Evolutionary conservation across 53 echinoderm and acorn worm species (phyloP).

Genomic region (Temnopleurus reevesii): DNA sequence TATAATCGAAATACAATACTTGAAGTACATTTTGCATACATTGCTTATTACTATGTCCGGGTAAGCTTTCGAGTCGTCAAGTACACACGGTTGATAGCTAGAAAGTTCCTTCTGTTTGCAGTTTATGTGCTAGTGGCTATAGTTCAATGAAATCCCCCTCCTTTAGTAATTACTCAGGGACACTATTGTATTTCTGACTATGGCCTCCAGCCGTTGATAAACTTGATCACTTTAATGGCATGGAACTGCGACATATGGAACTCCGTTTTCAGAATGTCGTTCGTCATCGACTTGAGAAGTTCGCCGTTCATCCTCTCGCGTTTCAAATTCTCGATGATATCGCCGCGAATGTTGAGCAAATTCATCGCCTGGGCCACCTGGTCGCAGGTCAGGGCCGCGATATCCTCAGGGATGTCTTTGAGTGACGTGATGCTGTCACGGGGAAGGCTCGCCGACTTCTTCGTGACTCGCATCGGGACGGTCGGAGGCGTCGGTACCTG

Average conservation of each 20-base stretch:
- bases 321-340: slow-evolving; percentile 10
- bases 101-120: no score
- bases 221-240: slow-evolving; percentile 79
- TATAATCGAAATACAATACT: no score
- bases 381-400: slow-evolving; percentile 17
- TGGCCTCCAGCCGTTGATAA: slow-evolving; percentile 90
- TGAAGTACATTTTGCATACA: no score
- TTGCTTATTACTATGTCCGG: no score
- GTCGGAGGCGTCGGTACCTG: slow-evolving; percentile 10
- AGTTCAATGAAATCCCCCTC: no score
- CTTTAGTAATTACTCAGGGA: no score
- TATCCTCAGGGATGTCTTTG: slow-evolving; percentile 26
- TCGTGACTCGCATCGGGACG: neutral
- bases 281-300: slow-evolving; percentile 49
- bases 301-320: slow-evolving; percentile 38
- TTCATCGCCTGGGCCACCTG: slow-evolving; percentile 39
- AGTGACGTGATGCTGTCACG: neutral
- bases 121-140: no score
- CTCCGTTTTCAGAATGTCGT: slow-evolving; percentile 78
- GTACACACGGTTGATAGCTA: no score
- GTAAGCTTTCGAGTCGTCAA: no score
- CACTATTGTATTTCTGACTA: no score
- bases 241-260: slow-evolving; percentile 71
- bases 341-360: slow-evolving; percentile 18
- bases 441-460: neutral